Conservation (phyloP, 2,113 vertebrate species). For the Dipodomys ordii region DNA sequence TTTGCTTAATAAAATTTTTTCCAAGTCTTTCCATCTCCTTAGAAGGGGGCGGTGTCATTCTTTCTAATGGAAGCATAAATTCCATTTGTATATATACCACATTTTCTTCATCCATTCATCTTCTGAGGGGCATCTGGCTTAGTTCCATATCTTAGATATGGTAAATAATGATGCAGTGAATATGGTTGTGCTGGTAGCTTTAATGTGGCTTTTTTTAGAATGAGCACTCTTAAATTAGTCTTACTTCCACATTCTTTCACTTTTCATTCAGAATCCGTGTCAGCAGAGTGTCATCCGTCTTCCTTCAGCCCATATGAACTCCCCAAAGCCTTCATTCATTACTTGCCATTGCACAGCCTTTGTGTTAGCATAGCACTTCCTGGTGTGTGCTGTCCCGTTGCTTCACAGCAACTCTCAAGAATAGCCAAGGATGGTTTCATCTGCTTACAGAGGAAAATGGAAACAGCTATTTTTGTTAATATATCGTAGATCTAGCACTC, state of each 20-base stretch:
- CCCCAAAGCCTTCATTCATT: not conserved
- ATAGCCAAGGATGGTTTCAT: not conserved
- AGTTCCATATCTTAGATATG: too few relatives aligned
- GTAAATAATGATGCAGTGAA: too few relatives aligned
- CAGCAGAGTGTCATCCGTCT: not conserved
- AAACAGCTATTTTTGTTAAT: not conserved
- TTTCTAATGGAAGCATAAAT: too few relatives aligned
- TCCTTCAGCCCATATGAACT: not conserved
- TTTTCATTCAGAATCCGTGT: not conserved
- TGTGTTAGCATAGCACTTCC: fast-evolving
- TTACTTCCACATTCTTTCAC: not conserved
- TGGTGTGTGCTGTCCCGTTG: fast-evolving
- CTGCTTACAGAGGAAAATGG: not conserved
- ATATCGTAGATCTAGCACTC: not conserved
- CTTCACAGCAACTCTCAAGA: not conserved
- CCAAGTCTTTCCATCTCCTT: too few relatives aligned
- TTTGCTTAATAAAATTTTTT: too few relatives aligned
- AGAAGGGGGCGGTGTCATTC: too few relatives aligned
- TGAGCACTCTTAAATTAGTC: not conserved
- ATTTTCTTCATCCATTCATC: too few relatives aligned
- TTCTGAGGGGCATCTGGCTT: too few relatives aligned
- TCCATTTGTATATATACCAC: too few relatives aligned
- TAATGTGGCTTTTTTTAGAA: too few relatives aligned
- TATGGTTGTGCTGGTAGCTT: too few relatives aligned
- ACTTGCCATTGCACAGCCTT: not conserved